Evolutionary conservation across 2,113 vertebrate genomes (phyloP).

Genomic region (Syngnathus typhle): DNA sequence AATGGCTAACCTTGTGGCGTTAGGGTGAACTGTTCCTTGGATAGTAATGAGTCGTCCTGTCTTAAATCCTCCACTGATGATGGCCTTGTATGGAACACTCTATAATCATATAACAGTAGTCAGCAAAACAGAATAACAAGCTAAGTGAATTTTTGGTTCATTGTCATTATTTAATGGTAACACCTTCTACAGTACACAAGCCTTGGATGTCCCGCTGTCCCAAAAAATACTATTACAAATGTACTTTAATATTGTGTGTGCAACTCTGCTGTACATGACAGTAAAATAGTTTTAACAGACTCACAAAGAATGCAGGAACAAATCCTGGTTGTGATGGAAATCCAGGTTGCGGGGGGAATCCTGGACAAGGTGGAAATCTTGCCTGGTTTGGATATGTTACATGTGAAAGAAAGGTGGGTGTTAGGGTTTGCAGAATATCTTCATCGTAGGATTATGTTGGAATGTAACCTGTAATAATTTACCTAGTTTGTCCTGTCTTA

Average conservation of each 20-base stretch:
- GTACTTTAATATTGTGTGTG: background rate
- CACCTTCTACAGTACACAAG: too few species aligned
- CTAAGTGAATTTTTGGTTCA: too few species aligned
- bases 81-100: too few species aligned
- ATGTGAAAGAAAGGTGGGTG: background rate
- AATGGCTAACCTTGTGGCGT: conserved; percentile 59
- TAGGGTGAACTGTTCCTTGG: conserved; percentile 55
- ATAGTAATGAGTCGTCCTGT: conserved; percentile 67
- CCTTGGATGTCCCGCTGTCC: too few species aligned
- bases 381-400: background rate
- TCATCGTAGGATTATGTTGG: too few species aligned
- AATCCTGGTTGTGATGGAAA: conserved; percentile 33
- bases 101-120: conserved; percentile 52
- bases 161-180: too few species aligned
- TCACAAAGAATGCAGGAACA: conserved; percentile 41
- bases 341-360: conserved; percentile 19
- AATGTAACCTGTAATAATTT: too few species aligned
- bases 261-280: background rate
- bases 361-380: conserved; percentile 7
- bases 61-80: conserved; percentile 50
- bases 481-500: too few species aligned
- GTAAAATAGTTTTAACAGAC: conserved; percentile 7
- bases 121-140: background rate
- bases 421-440: too few species aligned
- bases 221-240: too few species aligned